Conservation (phyloP, 1,140 invertebrate species). For the Liolophura sinensis region DNA sequence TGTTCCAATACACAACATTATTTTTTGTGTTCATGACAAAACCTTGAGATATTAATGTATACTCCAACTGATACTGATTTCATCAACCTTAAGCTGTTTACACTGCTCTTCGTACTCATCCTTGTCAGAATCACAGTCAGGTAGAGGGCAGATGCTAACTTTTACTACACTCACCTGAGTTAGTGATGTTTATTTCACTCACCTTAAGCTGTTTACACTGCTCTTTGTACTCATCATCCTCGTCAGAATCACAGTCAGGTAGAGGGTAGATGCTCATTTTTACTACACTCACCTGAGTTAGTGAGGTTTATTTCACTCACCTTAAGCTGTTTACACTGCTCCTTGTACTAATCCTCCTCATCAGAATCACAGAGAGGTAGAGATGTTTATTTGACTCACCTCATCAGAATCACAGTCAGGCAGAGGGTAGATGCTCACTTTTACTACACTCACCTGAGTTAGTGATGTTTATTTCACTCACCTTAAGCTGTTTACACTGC, state of each 20-base stretch:
- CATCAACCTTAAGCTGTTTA: slow-evolving; percentile 51
- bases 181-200: not conserved
- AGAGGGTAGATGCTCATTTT: slow-evolving; percentile 58
- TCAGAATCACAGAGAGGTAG: too few relatives aligned
- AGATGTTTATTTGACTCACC: too few relatives aligned
- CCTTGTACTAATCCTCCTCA: slow-evolving; percentile 59
- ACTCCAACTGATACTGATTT: too few relatives aligned
- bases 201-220: slow-evolving; percentile 57
- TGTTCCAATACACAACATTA: not conserved
- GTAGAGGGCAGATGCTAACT: slow-evolving; percentile 58
- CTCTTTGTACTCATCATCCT: slow-evolving; percentile 59
- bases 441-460: too few relatives aligned
- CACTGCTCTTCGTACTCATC: slow-evolving; percentile 59
- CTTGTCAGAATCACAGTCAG: too few relatives aligned
- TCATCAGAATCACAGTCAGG: slow-evolving; percentile 61
- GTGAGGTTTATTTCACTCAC: slow-evolving; percentile 18
- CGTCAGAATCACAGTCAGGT: slow-evolving; percentile 60
- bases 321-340: slow-evolving; percentile 56
- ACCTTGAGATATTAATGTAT: not conserved
- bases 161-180: slow-evolving; percentile 18
- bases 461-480: not conserved
- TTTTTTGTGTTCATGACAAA: not conserved
- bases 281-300: too few relatives aligned
- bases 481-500: not conserved
- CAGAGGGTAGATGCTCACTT: slow-evolving; percentile 57